A percentile compares a stretch with the other conserved stretches of the same genome.
These are phyloP conservation scores for Sitobion miscanthi DNA, from an alignment of 1,140 invertebrate species.

Conservation along the genomic window DNA sequence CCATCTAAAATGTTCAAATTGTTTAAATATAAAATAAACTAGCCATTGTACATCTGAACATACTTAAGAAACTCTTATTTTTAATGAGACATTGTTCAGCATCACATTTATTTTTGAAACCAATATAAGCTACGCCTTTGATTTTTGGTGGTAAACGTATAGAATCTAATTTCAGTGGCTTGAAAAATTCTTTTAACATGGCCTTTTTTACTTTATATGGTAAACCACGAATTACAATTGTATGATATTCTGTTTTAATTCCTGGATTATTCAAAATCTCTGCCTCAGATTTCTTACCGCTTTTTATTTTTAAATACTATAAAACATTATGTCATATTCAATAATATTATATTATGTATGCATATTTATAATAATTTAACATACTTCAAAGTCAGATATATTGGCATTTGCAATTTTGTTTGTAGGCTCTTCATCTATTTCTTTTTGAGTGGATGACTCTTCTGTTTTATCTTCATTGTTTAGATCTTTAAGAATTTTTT, in stretches of 20 bases:
- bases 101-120: conserved; percentile 83
- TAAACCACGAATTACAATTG: conserved; percentile 68
- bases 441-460: conserved; percentile 54
- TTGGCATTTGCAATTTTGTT: conserved; percentile 52
- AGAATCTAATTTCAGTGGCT: conserved; percentile 77
- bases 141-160: conserved; percentile 79
- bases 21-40: background rate
- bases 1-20: conserved; percentile 56
- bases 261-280: conserved; percentile 60
- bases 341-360: conserved; percentile 26
- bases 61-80: conserved; percentile 85
- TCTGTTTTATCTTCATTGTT: conserved; percentile 65
- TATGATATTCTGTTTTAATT: conserved; percentile 48
- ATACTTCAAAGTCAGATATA: conserved; percentile 56
- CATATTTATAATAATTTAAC: conserved; percentile 4
- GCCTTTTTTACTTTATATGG: conserved; percentile 78
- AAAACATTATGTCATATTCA: conserved; percentile 54
- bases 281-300: conserved; percentile 61
- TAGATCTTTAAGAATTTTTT: conserved; percentile 54
- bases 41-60: conserved; percentile 59
- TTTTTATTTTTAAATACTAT: conserved; percentile 61
- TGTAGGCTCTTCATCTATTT: conserved; percentile 15
- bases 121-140: conserved; percentile 88
- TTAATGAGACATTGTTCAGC: conserved; percentile 81
- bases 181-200: conserved; percentile 84